A percentile compares a stretch with the other conserved stretches of the same genome.
Evolutionary conservation across 1,140 invertebrate species (phyloP).

Genomic region (Drosophila ambigua): DNA sequence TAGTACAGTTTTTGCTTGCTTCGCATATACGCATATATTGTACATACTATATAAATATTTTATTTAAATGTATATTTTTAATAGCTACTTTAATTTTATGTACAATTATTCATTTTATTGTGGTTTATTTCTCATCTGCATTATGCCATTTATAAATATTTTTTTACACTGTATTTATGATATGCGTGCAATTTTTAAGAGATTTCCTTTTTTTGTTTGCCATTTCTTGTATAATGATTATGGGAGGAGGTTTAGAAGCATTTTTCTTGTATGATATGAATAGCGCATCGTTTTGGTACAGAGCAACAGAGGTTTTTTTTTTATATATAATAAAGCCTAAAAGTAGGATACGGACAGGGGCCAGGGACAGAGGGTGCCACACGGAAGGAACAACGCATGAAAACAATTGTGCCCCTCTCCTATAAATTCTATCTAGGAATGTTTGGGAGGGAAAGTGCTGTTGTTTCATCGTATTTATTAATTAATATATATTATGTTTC

Average conservation of each 20-base stretch:
- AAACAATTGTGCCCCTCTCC: conserved; percentile 1
- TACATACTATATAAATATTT: conserved; percentile 63
- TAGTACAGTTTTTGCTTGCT: conserved; percentile 70
- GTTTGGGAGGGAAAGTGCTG: conserved; percentile 10
- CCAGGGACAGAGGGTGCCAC: conserved; percentile 8
- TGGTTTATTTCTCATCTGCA: conserved; percentile 9
- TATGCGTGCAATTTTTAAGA: conserved; percentile 63
- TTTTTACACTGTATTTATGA: conserved; percentile 69
- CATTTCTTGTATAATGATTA: conserved; percentile 58
- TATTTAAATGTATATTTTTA: conserved; percentile 77
- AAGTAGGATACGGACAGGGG: conserved; percentile 1
- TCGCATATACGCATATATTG: conserved; percentile 45
- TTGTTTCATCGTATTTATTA: conserved; percentile 11
- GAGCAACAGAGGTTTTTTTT: conserved; percentile 44
- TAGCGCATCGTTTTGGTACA: conserved; percentile 65
- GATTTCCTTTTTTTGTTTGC: conserved; percentile 14
- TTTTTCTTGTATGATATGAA: conserved; percentile 66
- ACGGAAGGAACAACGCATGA: conserved; percentile 35
- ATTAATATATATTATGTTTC: conserved; percentile 19
- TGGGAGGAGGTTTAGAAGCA: conserved; percentile 56
- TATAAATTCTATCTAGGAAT: conserved; percentile 41
- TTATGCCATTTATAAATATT: conserved; percentile 52
- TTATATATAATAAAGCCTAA: conserved; percentile 39
- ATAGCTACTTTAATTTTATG: conserved; percentile 64
- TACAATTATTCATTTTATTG: conserved; percentile 39